Evolutionary conservation across 2,113 vertebrate genomes (phyloP).

Genomic region (Danio rerio): GRCz12tu NC_133200.1:8019001-8019500

Average conservation of each 20-base stretch:
- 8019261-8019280: constrained; percentile 52
- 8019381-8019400: constrained; percentile 42
- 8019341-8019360: constrained; percentile 31
- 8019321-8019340: constrained; percentile 28
- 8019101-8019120: constrained; percentile 27
- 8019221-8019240: constrained; percentile 45
- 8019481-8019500: constrained; percentile 56
- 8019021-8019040: constrained; percentile 11
- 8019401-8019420: constrained; percentile 41
- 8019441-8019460: constrained; percentile 22
- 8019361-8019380: constrained; percentile 34
- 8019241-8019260: constrained; percentile 48
- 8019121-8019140: constrained; percentile 14
- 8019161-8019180: constrained; percentile 35
- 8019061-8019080: constrained; percentile 14
- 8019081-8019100: constrained; percentile 35
- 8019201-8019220: constrained; percentile 51
- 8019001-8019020: not conserved
- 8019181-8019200: constrained; percentile 31
- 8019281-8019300: not conserved
- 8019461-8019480: constrained; percentile 52
- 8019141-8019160: constrained; percentile 12
- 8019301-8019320: constrained; percentile 6
- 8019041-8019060: constrained; percentile 19
- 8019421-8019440: constrained; percentile 41